A percentile compares a stretch with the other conserved stretches of the same genome.
phyloP scores from a whole-genome alignment of 2,113 vertebrate genomes.

The Calonectris borealis region DNA sequence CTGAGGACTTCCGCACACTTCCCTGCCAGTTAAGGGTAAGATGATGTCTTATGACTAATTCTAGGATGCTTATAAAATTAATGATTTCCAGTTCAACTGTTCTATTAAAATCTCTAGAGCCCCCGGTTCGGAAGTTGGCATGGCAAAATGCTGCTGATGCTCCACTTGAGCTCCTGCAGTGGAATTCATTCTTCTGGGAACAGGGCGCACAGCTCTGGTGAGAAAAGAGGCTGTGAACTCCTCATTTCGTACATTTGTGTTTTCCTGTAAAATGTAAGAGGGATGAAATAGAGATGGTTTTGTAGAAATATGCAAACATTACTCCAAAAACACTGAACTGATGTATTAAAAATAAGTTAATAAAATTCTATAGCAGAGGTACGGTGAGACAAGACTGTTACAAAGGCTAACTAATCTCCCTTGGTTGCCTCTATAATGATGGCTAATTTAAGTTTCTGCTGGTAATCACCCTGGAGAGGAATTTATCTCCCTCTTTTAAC shows the following conservation, averaged over 20 bases:
- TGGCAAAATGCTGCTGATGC: neutral
- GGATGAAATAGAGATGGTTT: neutral
- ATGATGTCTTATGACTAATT: neutral
- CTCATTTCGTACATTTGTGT: neutral
- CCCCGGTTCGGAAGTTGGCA: neutral
- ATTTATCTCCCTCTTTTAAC: neutral
- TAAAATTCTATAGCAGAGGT: neutral
- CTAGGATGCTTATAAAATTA: neutral
- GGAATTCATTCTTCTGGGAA: neutral
- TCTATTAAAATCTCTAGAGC: neutral
- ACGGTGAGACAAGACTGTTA: neutral
- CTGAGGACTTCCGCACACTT: neutral
- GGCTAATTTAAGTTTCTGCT: neutral
- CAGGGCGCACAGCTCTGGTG: fast-evolving
- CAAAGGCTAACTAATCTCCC: neutral
- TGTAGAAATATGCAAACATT: neutral
- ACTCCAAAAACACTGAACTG: neutral
- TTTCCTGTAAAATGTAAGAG: neutral
- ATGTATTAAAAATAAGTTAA: neutral
- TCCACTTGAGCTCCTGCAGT: neutral
- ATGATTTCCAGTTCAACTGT: neutral
- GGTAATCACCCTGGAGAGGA: neutral
- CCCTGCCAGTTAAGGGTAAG: neutral
- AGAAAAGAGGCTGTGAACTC: neutral
- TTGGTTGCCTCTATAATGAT: neutral